A percentile compares a stretch with the other conserved stretches of the same genome.
Evolutionary conservation across 2,797 vertebrate genomes (phyloP).

Genomic region (Aselliscus stoliczkanus): DNA sequence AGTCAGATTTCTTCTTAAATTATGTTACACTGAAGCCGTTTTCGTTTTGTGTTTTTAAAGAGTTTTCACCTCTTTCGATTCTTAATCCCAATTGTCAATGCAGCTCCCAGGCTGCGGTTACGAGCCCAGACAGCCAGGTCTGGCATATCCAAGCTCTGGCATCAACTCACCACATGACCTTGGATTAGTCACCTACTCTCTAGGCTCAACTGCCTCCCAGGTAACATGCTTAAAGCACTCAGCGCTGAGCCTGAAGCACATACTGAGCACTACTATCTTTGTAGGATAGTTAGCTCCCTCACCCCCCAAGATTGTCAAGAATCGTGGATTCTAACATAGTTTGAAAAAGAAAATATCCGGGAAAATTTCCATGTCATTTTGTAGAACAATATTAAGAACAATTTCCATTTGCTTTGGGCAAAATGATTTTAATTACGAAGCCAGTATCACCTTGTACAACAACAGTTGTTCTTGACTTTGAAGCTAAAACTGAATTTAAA

Average conservation of each 20-base stretch:
- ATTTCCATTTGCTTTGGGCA: not conserved
- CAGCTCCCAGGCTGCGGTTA: not conserved
- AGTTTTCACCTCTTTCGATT: not conserved
- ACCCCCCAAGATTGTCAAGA: not conserved
- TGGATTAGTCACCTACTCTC: not conserved
- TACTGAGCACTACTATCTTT: not conserved
- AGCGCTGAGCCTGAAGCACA: not conserved
- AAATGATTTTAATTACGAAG: constrained; percentile 10
- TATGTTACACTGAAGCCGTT: not conserved
- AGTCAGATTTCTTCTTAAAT: not conserved
- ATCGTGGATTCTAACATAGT: not conserved
- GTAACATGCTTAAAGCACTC: not conserved
- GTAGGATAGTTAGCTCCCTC: no score
- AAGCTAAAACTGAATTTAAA: not conserved
- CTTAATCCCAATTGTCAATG: not conserved
- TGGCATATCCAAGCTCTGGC: not conserved
- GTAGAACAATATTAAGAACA: constrained; percentile 1
- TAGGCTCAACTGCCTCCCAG: not conserved
- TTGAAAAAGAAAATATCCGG: not conserved
- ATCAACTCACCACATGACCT: not conserved
- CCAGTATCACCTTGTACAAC: not conserved
- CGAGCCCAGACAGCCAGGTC: not conserved
- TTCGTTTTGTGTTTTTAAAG: not conserved
- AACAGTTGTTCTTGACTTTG: not conserved
- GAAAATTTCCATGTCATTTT: not conserved